Conservation (phyloP, 2,888 invertebrate species). For the Protodeltote pygarga region DNA sequence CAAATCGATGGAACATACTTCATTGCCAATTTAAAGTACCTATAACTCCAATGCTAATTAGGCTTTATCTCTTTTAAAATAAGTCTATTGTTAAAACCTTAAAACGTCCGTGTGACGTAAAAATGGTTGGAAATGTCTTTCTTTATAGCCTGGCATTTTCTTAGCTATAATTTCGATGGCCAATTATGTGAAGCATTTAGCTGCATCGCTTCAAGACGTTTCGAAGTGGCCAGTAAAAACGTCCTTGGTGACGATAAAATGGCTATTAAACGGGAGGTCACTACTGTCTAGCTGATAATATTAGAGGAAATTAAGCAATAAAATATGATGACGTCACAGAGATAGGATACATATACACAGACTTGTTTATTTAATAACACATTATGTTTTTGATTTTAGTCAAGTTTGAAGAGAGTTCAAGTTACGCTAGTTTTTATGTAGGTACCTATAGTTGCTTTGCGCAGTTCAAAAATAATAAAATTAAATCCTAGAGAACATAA, state of each 20-base stretch:
- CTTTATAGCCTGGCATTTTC: slow-evolving; percentile 50
- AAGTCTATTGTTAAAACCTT: slow-evolving; percentile 16
- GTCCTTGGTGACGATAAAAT: slow-evolving; percentile 32
- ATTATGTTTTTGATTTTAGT: no score
- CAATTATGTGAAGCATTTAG: slow-evolving; percentile 48
- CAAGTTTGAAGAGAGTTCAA: no score
- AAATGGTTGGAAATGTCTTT: slow-evolving; percentile 25
- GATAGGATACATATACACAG: no score
- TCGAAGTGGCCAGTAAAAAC: slow-evolving; percentile 32
- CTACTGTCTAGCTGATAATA: slow-evolving; percentile 13
- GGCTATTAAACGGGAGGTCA: slow-evolving; percentile 29
- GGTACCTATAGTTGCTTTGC: no score
- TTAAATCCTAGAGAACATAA: no score
- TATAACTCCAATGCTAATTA: background rate
- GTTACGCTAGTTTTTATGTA: no score
- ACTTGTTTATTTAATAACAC: no score
- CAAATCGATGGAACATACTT: no score
- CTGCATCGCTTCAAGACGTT: slow-evolving; percentile 57
- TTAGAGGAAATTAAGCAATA: slow-evolving; percentile 13
- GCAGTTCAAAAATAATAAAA: no score
- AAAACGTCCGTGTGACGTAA: slow-evolving; percentile 22
- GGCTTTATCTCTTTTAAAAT: slow-evolving; percentile 4
- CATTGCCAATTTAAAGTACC: no score
- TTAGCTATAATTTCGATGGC: slow-evolving; percentile 60
- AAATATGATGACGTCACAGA: background rate